Percentiles rank a stretch among this genome's conserved stretches.
These are phyloP conservation scores for Zaprionus bogoriensis DNA, from an alignment of 2,888 invertebrate species.

Conservation along the genomic window DNA sequence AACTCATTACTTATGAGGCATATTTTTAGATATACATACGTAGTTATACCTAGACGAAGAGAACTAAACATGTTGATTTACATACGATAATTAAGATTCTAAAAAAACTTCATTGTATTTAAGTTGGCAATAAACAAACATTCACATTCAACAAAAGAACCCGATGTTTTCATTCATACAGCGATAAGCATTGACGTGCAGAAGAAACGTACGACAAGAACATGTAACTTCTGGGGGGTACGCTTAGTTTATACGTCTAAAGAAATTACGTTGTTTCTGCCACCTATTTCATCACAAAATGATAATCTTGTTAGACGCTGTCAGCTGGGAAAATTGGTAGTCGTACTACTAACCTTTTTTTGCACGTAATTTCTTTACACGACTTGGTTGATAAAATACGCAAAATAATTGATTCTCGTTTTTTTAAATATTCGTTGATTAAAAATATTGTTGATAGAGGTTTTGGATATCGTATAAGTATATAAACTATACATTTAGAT, in stretches of 20 bases:
- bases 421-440: too few relatives aligned
- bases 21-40: slow-evolving; percentile 31
- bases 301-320: background rate
- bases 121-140: slow-evolving; percentile 50
- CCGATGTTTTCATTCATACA: slow-evolving; percentile 2
- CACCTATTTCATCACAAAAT: background rate
- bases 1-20: slow-evolving; percentile 27
- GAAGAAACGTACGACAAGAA: too few relatives aligned
- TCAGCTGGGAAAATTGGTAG: background rate
- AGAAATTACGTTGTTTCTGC: background rate
- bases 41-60: slow-evolving; percentile 20
- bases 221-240: too few relatives aligned
- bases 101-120: slow-evolving; percentile 29
- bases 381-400: too few relatives aligned
- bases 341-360: background rate
- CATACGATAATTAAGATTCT: slow-evolving; percentile 27
- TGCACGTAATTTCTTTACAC: background rate
- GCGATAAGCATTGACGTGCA: background rate
- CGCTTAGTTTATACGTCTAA: background rate
- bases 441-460: too few relatives aligned
- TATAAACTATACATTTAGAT: too few relatives aligned
- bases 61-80: slow-evolving; percentile 33
- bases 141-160: slow-evolving; percentile 36
- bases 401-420: too few relatives aligned
- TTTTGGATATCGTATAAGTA: too few relatives aligned